A percentile compares a stretch with the other conserved stretches of the same genome.
Conservation (phyloP, 2,888 invertebrate genomes). For the Atherix ibis region DNA sequence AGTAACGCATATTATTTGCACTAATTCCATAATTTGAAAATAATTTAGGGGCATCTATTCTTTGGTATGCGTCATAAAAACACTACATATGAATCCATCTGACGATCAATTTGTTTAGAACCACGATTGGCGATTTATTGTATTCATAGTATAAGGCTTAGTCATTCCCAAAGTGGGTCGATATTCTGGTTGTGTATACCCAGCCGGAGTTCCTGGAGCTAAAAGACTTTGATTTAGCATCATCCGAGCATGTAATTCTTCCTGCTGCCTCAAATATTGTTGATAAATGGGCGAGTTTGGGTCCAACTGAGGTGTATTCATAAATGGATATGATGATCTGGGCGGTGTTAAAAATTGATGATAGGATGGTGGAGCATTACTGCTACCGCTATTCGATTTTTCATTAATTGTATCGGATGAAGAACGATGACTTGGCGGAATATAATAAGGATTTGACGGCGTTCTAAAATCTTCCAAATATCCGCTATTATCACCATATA, state of each 20-base stretch:
- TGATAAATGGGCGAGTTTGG: constrained; percentile 53
- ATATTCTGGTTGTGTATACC: constrained; percentile 50
- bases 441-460: constrained; percentile 44
- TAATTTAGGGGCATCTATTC: too few relatives aligned
- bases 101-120: too few relatives aligned
- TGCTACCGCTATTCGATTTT: constrained; percentile 35
- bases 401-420: constrained; percentile 21
- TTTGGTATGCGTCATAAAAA: too few relatives aligned
- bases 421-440: constrained; percentile 34
- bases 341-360: constrained; percentile 46
- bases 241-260: constrained; percentile 45
- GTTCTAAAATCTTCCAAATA: constrained; percentile 53
- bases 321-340: constrained; percentile 45
- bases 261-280: constrained; percentile 50
- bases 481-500: constrained; percentile 47
- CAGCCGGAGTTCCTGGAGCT: constrained; percentile 30
- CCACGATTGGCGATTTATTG: constrained; percentile 52
- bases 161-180: constrained; percentile 43
- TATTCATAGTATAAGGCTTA: constrained; percentile 59
- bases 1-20: too few relatives aligned
- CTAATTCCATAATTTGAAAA: too few relatives aligned
- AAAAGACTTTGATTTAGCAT: constrained; percentile 32
- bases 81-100: too few relatives aligned
- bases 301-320: constrained; percentile 40
- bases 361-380: constrained; percentile 36